Evolutionary conservation across 2,888 invertebrate genomes (phyloP).

Genomic region (Atethmia centrago): DNA sequence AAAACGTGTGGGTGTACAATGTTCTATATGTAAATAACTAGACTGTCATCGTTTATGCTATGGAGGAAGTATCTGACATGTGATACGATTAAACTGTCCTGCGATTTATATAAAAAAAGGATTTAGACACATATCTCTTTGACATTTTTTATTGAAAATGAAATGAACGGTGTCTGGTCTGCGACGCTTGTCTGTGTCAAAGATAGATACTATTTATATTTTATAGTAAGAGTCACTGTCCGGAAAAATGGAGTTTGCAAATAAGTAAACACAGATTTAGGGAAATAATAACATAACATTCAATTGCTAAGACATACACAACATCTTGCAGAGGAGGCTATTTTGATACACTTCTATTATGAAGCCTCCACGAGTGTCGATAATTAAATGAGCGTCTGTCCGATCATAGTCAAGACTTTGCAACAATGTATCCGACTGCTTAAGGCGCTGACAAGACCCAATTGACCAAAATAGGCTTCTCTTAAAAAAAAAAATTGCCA

Average conservation of each 20-base stretch:
- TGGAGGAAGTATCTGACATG: conserved; percentile 68
- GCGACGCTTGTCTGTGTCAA: conserved; percentile 4
- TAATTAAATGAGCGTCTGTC: not conserved
- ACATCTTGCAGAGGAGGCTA: not conserved
- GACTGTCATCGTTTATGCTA: conserved; percentile 73
- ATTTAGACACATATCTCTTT: conserved; percentile 16
- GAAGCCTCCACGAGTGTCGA: not conserved
- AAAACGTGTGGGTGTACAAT: conserved; percentile 80
- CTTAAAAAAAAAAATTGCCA: too few relatives aligned
- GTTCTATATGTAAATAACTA: conserved; percentile 81
- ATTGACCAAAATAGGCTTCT: too few relatives aligned
- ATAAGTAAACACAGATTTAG: not conserved
- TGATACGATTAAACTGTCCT: conserved; percentile 63
- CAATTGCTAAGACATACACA: not conserved
- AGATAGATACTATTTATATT: conserved; percentile 22
- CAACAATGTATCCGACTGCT: not conserved
- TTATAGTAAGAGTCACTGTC: conserved; percentile 2
- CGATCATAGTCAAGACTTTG: too few relatives aligned
- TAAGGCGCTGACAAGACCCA: too few relatives aligned
- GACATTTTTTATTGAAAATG: conserved; percentile 33
- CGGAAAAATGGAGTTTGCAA: not conserved
- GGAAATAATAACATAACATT: not conserved
- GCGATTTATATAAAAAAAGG: conserved; percentile 48
- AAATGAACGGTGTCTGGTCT: conserved; percentile 28
- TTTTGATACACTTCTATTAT: not conserved